A percentile compares a stretch with the other conserved stretches of the same genome.
Evolutionary conservation across 1,140 invertebrate genomes (phyloP).

Genomic region (Anagrus nilaparvatae): DNA sequence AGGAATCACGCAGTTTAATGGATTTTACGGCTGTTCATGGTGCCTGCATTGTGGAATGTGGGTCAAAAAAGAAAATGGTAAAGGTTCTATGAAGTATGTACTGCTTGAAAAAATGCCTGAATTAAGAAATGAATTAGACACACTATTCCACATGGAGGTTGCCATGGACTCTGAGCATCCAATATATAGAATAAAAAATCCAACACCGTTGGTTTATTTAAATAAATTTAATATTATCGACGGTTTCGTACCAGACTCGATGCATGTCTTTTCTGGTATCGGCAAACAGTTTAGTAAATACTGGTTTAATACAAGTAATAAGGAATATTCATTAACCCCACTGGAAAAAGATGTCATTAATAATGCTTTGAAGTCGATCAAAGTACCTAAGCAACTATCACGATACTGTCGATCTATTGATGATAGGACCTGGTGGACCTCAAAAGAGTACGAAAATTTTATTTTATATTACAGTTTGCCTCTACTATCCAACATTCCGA

Average conservation of each 20-base stretch:
- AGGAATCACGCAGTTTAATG: slow-evolving; percentile 10
- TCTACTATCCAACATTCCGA: slow-evolving; percentile 2
- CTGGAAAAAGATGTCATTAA: neutral
- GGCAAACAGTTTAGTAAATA: slow-evolving; percentile 13
- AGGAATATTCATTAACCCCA: neutral
- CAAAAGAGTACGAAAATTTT: slow-evolving; percentile 12
- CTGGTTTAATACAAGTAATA: slow-evolving; percentile 6
- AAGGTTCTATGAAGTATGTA: slow-evolving; percentile 5
- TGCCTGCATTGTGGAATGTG: slow-evolving; percentile 11
- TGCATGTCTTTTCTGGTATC: slow-evolving; percentile 9
- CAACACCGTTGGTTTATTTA: slow-evolving; percentile 11
- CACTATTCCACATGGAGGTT: slow-evolving; percentile 3
- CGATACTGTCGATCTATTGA: slow-evolving; percentile 1
- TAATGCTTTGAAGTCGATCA: neutral
- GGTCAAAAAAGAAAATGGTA: neutral
- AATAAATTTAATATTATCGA: slow-evolving; percentile 11
- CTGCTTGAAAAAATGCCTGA: neutral
- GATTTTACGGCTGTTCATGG: slow-evolving; percentile 10
- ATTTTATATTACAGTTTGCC: slow-evolving; percentile 13
- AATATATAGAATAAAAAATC: slow-evolving; percentile 8
- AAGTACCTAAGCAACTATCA: slow-evolving; percentile 9
- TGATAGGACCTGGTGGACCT: slow-evolving; percentile 4
- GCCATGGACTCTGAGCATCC: neutral
- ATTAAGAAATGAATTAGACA: slow-evolving; percentile 1
- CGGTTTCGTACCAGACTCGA: slow-evolving; percentile 13